Evolutionary conservation across 2,113 vertebrate genomes (phyloP).

Genomic region (Gadus macrocephalus): DNA sequence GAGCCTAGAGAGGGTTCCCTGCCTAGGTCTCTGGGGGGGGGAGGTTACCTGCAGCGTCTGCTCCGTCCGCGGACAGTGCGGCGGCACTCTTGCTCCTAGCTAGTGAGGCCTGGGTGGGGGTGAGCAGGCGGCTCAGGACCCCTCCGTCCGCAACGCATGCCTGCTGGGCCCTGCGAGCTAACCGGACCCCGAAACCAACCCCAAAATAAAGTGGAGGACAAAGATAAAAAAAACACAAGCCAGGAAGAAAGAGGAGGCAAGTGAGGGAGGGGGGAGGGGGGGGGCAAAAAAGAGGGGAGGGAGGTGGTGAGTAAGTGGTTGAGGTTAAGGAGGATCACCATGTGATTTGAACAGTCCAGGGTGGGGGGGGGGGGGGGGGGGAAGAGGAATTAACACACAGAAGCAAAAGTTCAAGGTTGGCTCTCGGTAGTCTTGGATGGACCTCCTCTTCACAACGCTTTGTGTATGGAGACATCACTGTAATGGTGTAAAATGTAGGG

Average conservation of each 20-base stretch:
- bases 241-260: slow-evolving; percentile 50
- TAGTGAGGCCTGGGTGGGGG: slow-evolving; percentile 88
- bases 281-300: slow-evolving; percentile 28
- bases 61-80: slow-evolving; percentile 80
- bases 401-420: slow-evolving; percentile 36
- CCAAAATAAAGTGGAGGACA: slow-evolving; percentile 32
- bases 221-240: slow-evolving; percentile 32
- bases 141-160: slow-evolving; percentile 79
- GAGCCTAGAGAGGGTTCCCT: slow-evolving; percentile 18
- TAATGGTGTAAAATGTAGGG: slow-evolving; percentile 8
- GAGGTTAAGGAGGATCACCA: slow-evolving; percentile 57
- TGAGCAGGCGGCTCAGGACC: slow-evolving; percentile 84
- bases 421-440: slow-evolving; percentile 47
- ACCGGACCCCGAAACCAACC: slow-evolving; percentile 64
- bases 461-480: slow-evolving; percentile 4
- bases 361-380: neutral
- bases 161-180: slow-evolving; percentile 78
- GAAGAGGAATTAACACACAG: slow-evolving; percentile 46
- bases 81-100: slow-evolving; percentile 91
- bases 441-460: slow-evolving; percentile 28
- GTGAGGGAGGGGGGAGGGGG: slow-evolving; percentile 36
- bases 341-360: slow-evolving; percentile 60
- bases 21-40: slow-evolving; percentile 38
- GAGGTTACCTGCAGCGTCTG: slow-evolving; percentile 84
- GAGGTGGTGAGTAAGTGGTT: slow-evolving; percentile 17